Conservation (phyloP, 2,113 vertebrate genomes). For the Colinus virginianus region DNA sequence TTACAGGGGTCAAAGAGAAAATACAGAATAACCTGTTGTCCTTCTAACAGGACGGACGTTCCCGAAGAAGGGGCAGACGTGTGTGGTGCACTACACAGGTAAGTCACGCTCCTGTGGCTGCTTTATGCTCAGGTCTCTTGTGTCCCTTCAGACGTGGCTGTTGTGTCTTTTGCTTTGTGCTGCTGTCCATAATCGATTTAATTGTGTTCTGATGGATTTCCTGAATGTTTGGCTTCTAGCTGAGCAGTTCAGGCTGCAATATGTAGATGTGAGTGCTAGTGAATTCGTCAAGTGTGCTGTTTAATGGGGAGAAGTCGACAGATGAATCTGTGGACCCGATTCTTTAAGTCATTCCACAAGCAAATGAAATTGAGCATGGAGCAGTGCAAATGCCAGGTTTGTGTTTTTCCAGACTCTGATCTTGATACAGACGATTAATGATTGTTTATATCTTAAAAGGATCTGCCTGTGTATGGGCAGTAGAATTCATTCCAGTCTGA, state of each 20-base stretch:
- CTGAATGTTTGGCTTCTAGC: not conserved
- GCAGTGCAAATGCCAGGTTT: not conserved
- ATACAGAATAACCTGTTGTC: not conserved
- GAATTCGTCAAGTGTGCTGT: fast-evolving
- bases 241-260: not conserved
- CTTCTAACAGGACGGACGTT: slow-evolving; percentile 92
- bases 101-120: slow-evolving; percentile 48
- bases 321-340: not conserved
- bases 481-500: slow-evolving; percentile 32
- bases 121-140: not conserved
- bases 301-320: not conserved
- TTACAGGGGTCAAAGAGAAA: not conserved
- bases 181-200: not conserved
- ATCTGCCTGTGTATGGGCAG: not conserved
- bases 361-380: not conserved
- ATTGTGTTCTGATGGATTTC: not conserved
- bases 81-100: slow-evolving; percentile 98
- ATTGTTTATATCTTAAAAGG: not conserved
- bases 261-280: not conserved
- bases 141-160: not conserved
- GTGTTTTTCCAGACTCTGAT: not conserved
- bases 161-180: not conserved
- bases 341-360: not conserved
- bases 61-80: slow-evolving; percentile 98
- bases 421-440: not conserved